phyloP scores from a whole-genome alignment of 1,140 invertebrate species.

The Hypothenemus hampei region DNA sequence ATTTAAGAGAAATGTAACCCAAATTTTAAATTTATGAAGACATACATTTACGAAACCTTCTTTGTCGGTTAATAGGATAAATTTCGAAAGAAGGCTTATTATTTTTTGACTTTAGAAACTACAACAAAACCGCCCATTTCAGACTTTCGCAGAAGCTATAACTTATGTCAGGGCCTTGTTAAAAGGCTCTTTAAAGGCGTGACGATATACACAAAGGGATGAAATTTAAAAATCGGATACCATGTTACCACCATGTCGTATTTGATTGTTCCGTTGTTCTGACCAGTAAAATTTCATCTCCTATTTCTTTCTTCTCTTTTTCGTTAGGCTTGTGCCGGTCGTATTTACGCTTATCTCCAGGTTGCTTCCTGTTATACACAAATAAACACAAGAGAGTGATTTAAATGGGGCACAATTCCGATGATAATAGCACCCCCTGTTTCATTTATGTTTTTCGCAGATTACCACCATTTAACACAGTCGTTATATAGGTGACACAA shows the following conservation, averaged over 20 bases:
- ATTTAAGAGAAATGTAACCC: no score
- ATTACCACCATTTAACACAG: slow-evolving; percentile 6
- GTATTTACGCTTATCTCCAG: slow-evolving; percentile 4
- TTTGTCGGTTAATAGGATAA: no score
- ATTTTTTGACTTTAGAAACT: no score
- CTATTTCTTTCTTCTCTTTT: slow-evolving; percentile 5
- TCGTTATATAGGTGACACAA: not conserved
- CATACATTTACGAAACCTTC: no score
- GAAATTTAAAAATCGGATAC: not conserved
- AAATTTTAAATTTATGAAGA: no score
- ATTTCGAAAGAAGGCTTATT: no score
- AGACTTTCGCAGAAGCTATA: slow-evolving; percentile 9
- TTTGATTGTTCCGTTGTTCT: slow-evolving; percentile 7
- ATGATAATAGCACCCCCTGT: not conserved
- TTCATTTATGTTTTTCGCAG: not conserved
- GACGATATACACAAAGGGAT: not conserved
- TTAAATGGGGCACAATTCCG: slow-evolving; percentile 2
- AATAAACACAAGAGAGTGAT: slow-evolving; percentile 15
- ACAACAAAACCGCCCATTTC: slow-evolving; percentile 8
- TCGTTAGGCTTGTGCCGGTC: slow-evolving; percentile 11
- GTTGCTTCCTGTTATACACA: slow-evolving; percentile 11
- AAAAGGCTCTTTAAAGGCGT: slow-evolving; percentile 10
- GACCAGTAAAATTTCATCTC: no score
- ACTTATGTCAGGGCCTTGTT: slow-evolving; percentile 4
- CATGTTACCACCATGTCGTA: slow-evolving; percentile 8